Evolutionary conservation across 2,888 invertebrate species (phyloP).

Genomic region (Torymus texanus): DNA sequence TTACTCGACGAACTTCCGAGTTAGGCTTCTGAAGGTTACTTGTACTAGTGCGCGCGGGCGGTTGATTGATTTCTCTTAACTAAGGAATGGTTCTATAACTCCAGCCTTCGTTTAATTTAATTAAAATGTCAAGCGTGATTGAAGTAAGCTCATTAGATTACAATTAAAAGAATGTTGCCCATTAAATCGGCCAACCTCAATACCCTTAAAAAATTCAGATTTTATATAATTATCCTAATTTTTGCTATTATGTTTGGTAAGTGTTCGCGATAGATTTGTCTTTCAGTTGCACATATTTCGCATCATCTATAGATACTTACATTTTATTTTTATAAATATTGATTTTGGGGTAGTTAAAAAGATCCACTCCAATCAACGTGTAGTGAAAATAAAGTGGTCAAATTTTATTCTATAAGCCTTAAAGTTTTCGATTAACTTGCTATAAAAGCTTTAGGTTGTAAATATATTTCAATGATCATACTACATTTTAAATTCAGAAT

Average conservation of each 20-base stretch:
- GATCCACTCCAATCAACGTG: slow-evolving; percentile 5
- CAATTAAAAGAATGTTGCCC: neutral
- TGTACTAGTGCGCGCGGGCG: slow-evolving; percentile 7
- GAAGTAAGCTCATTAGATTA: slow-evolving; percentile 31
- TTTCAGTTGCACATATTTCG: no score
- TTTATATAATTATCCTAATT: neutral
- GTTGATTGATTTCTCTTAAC: slow-evolving; percentile 47
- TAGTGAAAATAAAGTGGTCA: neutral
- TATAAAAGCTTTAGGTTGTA: neutral
- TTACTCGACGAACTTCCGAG: slow-evolving; percentile 38
- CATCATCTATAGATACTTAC: no score
- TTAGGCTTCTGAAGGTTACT: slow-evolving; percentile 47
- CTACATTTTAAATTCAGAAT: neutral
- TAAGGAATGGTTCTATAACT: slow-evolving; percentile 41
- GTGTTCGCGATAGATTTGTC: no score
- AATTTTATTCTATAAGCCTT: slow-evolving; percentile 4
- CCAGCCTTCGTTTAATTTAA: slow-evolving; percentile 47
- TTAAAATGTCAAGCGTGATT: slow-evolving; percentile 48
- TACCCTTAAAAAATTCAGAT: neutral
- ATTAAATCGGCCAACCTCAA: neutral
- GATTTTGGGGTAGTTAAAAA: neutral
- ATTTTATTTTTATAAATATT: neutral
- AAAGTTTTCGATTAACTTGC: neutral
- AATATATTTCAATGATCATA: neutral
- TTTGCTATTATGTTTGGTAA: neutral